Evolutionary conservation across 2,113 vertebrate species (phyloP).

Genomic region (Paramisgurnus dabryanus): DNA sequence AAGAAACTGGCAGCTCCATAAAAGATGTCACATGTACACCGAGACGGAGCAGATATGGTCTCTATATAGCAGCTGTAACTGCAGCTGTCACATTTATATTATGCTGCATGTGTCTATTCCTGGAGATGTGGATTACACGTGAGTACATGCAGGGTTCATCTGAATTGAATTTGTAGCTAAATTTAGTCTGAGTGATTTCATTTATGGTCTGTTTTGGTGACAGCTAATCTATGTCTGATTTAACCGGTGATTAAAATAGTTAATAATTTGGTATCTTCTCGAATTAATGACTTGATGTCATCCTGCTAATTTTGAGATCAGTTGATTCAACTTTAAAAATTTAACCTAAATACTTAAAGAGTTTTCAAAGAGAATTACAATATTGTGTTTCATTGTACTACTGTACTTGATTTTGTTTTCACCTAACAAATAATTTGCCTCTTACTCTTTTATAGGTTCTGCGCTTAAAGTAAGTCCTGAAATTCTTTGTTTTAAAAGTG

Average conservation of each 20-base stretch:
- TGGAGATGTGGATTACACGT: background rate
- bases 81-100: background rate
- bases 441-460: background rate
- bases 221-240: too few species aligned
- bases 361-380: too few species aligned
- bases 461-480: background rate
- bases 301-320: too few species aligned
- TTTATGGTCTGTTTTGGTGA: too few species aligned
- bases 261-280: too few species aligned
- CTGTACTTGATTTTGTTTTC: background rate
- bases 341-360: too few species aligned
- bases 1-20: conserved; percentile 37
- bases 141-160: background rate
- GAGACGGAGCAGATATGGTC: background rate
- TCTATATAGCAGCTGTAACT: background rate
- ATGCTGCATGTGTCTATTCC: background rate
- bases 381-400: too few species aligned
- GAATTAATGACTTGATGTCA: too few species aligned
- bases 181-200: too few species aligned
- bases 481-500: too few species aligned
- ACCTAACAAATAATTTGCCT: background rate
- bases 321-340: too few species aligned
- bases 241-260: too few species aligned
- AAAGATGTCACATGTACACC: conserved; percentile 31
- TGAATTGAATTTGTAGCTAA: background rate